Evolutionary conservation across 2,113 vertebrate genomes (phyloP).

Genomic region (Gymnocephalus cernua): DNA sequence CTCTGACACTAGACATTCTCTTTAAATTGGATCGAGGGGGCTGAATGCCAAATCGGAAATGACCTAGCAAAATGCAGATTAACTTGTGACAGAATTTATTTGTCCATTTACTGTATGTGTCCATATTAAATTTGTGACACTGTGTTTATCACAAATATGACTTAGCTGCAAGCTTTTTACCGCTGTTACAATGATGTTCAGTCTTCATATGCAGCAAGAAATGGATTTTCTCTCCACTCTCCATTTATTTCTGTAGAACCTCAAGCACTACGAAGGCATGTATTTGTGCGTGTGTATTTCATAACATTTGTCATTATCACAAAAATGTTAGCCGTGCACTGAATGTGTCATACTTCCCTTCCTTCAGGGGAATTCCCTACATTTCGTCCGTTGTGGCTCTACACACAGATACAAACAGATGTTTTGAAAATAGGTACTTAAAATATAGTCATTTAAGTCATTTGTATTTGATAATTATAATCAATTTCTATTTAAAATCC

Average conservation of each 20-base stretch:
- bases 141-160: conserved; percentile 61
- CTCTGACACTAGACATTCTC: conserved; percentile 68
- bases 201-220: conserved; percentile 44
- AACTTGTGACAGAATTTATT: conserved; percentile 67
- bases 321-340: conserved; percentile 16
- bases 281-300: conserved; percentile 17
- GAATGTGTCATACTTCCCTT: conserved; percentile 23
- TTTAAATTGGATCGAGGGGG: conserved; percentile 72
- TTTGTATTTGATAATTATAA: not conserved
- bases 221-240: conserved; percentile 60
- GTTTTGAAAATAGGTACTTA: not conserved
- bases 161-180: conserved; percentile 49
- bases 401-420: not conserved
- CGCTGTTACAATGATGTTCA: conserved; percentile 38
- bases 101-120: conserved; percentile 64
- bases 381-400: not conserved
- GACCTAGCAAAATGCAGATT: conserved; percentile 73
- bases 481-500: conserved; percentile 1
- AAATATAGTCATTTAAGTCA: not conserved
- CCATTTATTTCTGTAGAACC: conserved; percentile 47
- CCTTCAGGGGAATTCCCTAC: not conserved
- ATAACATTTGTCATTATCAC: conserved; percentile 19
- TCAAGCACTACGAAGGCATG: conserved; percentile 2
- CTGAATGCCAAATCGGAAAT: conserved; percentile 72
- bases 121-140: conserved; percentile 58